Conservation (phyloP, 1,140 invertebrate species). For the Zeugodacus cucurbitae region DNA sequence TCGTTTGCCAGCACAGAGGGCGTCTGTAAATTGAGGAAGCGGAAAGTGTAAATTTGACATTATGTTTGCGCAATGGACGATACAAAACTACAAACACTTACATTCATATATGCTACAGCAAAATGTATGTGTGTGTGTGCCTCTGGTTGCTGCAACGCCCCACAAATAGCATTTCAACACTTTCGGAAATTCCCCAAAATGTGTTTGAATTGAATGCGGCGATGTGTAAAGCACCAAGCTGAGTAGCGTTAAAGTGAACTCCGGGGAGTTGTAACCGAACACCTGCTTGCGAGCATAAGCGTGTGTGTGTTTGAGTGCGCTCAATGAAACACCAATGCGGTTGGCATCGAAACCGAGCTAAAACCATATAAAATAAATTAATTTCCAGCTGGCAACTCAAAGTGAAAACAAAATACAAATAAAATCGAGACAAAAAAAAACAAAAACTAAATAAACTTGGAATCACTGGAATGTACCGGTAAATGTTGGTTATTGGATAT, state of each 20-base stretch:
- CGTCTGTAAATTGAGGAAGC: not conserved
- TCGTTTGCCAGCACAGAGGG: not conserved
- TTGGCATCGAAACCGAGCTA: not conserved
- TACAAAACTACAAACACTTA: not conserved
- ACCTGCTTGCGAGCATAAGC: no score
- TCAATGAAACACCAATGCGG: not conserved
- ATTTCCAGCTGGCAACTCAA: not conserved
- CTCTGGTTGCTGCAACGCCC: not conserved
- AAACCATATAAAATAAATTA: constrained; percentile 6
- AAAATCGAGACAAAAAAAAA: not conserved
- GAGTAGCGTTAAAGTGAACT: constrained; percentile 1
- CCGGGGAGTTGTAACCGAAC: not conserved
- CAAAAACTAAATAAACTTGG: not conserved
- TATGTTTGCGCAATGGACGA: constrained; percentile 22
- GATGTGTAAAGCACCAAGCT: not conserved
- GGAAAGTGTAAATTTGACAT: constrained; percentile 29
- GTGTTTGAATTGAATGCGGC: constrained; percentile 18
- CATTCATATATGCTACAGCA: not conserved
- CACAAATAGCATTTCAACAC: constrained; percentile 6
- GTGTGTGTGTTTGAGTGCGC: not conserved
- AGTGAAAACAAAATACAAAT: not conserved
- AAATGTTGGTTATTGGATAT: not conserved
- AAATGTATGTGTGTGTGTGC: not conserved
- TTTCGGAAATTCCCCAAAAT: not conserved
- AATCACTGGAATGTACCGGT: not conserved